Evolutionary conservation across 2,888 invertebrate genomes (phyloP).

Genomic region (Tetragonisca angustula): DNA sequence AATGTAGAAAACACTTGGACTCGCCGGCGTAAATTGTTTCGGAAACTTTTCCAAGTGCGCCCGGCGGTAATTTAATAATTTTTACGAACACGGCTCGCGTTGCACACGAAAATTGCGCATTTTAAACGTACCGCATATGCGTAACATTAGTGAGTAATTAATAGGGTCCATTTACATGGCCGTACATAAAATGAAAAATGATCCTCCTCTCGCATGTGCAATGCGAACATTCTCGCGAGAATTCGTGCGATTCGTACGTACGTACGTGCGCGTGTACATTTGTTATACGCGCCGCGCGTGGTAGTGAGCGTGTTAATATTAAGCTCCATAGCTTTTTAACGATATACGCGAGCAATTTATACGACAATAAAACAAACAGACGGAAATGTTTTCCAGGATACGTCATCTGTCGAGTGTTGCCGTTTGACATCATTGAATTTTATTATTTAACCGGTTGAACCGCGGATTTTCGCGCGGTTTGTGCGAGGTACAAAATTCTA

Average conservation of each 20-base stretch:
- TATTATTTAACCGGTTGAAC: too few relatives aligned
- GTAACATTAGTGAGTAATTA: not conserved
- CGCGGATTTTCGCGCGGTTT: too few relatives aligned
- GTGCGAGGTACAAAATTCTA: too few relatives aligned
- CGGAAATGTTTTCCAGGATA: too few relatives aligned
- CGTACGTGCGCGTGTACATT: not conserved
- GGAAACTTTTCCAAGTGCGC: not conserved
- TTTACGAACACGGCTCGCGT: not conserved
- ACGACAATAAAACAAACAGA: too few relatives aligned
- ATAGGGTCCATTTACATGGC: not conserved
- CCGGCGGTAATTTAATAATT: not conserved
- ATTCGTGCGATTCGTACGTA: not conserved
- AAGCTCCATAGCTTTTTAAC: not conserved
- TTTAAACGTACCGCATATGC: not conserved
- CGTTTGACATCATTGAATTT: too few relatives aligned
- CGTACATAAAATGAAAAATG: constrained; percentile 1
- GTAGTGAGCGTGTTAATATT: not conserved
- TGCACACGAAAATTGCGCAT: not conserved
- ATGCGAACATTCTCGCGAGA: not conserved
- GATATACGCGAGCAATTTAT: not conserved
- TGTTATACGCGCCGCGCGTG: not conserved
- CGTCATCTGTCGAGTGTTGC: too few relatives aligned
- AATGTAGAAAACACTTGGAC: not conserved
- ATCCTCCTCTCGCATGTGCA: not conserved
- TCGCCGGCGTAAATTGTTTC: not conserved